A percentile compares a stretch with the other conserved stretches of the same genome.
Conservation (phyloP, 2,113 vertebrate genomes). For the human (Homo sapiens) region DNA sequence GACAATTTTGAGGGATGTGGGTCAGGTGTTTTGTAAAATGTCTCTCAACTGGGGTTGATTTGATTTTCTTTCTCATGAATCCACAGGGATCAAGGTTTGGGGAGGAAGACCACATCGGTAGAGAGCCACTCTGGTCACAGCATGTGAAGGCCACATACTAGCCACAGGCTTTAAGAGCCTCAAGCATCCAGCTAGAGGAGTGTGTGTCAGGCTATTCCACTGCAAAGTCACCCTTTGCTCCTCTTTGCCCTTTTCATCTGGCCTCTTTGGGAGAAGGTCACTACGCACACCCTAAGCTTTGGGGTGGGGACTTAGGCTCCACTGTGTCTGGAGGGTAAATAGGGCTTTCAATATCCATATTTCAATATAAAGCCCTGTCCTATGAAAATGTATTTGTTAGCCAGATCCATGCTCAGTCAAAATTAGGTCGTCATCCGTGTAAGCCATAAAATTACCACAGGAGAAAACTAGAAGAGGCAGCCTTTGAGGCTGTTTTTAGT, state of each 20-base stretch:
- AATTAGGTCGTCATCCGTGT: not conserved
- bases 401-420: not conserved
- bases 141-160: rapidly evolving
- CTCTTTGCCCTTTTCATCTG: not conserved
- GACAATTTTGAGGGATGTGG: not conserved
- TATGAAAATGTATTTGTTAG: not conserved
- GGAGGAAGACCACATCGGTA: not conserved
- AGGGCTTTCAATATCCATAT: not conserved
- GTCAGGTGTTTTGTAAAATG: too few species aligned
- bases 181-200: not conserved
- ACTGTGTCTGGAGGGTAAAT: not conserved
- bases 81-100: not conserved
- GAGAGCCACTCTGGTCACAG: not conserved
- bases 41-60: not conserved
- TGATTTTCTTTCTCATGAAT: not conserved
- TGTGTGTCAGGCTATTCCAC: not conserved
- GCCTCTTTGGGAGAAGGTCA: not conserved
- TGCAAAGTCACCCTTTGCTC: not conserved
- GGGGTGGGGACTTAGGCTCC: not conserved
- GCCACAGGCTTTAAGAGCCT: not conserved
- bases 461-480: too few species aligned
- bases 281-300: not conserved
- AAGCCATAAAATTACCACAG: not conserved
- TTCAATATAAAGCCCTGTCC: not conserved
- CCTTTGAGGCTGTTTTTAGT: not conserved